phyloP scores from a whole-genome alignment of 2,888 invertebrate genomes.

The Priapulus caudatus region DNA sequence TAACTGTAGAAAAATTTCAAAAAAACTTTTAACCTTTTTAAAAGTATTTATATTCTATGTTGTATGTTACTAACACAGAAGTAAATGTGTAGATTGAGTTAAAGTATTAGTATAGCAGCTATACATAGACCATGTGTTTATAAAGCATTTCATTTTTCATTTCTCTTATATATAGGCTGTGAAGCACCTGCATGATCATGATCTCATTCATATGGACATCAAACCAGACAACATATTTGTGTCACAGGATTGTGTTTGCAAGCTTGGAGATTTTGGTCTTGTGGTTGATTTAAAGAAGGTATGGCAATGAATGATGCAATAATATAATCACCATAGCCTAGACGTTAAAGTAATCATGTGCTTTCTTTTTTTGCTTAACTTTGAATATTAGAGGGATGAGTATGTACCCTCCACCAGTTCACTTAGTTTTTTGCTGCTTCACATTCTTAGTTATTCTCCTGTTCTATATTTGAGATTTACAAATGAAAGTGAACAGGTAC shows the following conservation, averaged over 20 bases:
- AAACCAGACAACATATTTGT: constrained; percentile 65
- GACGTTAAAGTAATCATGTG: neutral
- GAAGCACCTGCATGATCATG: constrained; percentile 53
- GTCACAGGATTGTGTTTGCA: constrained; percentile 50
- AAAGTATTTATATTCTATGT: constrained; percentile 12
- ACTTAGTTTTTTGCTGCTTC: too few species aligned
- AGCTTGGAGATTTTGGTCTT: constrained; percentile 62
- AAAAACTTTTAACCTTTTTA: constrained; percentile 7
- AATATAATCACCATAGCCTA: too few species aligned
- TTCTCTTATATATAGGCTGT: constrained; percentile 51
- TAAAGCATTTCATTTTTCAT: too few species aligned
- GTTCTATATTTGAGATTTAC: too few species aligned
- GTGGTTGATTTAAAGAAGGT: constrained; percentile 50
- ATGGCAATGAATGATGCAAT: constrained; percentile 8
- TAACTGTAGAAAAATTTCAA: neutral
- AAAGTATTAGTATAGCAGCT: too few species aligned
- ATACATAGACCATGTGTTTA: too few species aligned
- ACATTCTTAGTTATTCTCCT: too few species aligned
- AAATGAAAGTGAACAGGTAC: too few species aligned
- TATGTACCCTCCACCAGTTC: too few species aligned
- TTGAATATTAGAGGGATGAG: neutral
- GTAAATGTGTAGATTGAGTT: too few species aligned
- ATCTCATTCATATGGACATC: constrained; percentile 60
- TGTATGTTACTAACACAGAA: too few species aligned
- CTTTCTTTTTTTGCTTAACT: neutral